A percentile compares a stretch with the other conserved stretches of the same genome.
These are phyloP conservation scores for Ennomos fuscantarius DNA, from an alignment of 2,888 invertebrate genomes.

Conservation along the genomic window DNA sequence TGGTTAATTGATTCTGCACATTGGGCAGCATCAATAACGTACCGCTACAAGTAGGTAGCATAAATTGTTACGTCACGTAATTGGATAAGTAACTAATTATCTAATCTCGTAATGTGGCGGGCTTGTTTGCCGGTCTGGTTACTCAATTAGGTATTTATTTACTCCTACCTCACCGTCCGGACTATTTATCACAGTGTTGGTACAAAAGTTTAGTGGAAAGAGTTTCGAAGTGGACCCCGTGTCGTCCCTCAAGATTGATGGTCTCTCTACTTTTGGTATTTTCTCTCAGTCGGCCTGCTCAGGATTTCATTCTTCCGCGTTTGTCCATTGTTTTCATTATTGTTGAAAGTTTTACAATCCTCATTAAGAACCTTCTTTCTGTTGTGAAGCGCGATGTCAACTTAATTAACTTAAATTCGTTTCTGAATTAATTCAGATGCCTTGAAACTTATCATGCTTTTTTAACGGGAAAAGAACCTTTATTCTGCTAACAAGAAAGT, in stretches of 20 bases:
- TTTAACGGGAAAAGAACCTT: too few relatives aligned
- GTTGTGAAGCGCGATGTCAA: constrained; percentile 40
- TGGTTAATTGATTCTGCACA: not conserved
- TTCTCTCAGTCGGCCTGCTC: constrained; percentile 58
- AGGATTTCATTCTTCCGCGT: constrained; percentile 40
- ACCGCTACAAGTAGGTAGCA: constrained; percentile 4
- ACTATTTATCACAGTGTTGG: constrained; percentile 75
- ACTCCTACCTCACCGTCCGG: constrained; percentile 56
- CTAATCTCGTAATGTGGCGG: constrained; percentile 41
- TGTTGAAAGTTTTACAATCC: constrained; percentile 58
- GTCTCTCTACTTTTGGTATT: constrained; percentile 40
- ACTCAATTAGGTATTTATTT: constrained; percentile 49
- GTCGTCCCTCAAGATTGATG: constrained; percentile 77
- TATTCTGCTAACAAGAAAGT: too few relatives aligned
- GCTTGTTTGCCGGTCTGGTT: constrained; percentile 41
- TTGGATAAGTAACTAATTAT: constrained; percentile 39
- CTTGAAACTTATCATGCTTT: constrained; percentile 25
- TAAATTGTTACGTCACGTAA: constrained; percentile 21
- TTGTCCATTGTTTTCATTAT: constrained; percentile 63
- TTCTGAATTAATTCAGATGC: constrained; percentile 30
- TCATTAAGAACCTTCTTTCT: constrained; percentile 54
- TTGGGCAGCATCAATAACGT: constrained; percentile 10
- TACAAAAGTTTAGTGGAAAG: constrained; percentile 74
- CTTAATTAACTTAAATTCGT: constrained; percentile 46
- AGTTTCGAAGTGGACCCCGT: constrained; percentile 73